Percentiles rank a stretch among this genome's conserved stretches.
These are phyloP conservation scores for Porphyrio hochstetteri DNA, from an alignment of 2,113 vertebrate genomes.

Conservation along the genomic window DNA sequence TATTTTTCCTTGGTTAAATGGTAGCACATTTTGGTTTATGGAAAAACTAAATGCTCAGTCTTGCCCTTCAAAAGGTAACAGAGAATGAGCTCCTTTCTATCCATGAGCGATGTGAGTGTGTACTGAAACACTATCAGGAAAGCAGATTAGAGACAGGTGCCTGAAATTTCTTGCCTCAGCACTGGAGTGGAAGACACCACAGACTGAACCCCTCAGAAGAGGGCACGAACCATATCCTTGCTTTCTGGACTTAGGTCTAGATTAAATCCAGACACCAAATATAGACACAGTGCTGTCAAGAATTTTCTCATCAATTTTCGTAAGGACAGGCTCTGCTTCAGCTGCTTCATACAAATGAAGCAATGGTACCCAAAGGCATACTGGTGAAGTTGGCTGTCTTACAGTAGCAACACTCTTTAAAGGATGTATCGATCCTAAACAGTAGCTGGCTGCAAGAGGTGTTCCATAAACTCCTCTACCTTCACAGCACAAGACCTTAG, in stretches of 20 bases:
- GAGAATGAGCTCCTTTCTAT: neutral
- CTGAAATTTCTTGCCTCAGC: neutral
- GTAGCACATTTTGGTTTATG: neutral
- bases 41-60: neutral
- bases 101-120: neutral
- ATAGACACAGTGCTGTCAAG: neutral
- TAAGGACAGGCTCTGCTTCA: neutral
- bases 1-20: neutral
- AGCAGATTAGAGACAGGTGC: neutral
- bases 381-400: neutral
- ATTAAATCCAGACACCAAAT: neutral
- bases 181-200: neutral
- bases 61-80: neutral
- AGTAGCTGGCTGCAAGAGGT: neutral
- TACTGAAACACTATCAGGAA: neutral
- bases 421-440: neutral
- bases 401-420: neutral
- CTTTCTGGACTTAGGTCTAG: neutral
- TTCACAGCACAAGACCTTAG: neutral
- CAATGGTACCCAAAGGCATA: neutral
- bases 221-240: neutral
- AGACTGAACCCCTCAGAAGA: neutral
- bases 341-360: neutral
- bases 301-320: neutral
- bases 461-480: neutral